Conservation (phyloP, 2,113 vertebrate genomes). For the Pseudorhombus dupliciocellatus region DNA sequence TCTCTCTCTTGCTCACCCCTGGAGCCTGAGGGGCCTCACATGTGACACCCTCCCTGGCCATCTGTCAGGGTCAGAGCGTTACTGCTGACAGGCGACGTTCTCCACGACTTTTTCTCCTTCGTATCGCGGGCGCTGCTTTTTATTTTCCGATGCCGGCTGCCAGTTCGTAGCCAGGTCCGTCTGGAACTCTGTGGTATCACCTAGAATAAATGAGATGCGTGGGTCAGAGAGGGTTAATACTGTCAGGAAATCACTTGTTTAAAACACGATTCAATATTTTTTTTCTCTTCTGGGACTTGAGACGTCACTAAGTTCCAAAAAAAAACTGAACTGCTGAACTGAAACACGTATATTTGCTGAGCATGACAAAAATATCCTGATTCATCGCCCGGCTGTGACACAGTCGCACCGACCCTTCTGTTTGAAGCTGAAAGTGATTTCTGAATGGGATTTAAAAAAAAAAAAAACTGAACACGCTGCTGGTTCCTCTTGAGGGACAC, state of each 20-base stretch:
- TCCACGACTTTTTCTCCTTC: slow-evolving; percentile 5
- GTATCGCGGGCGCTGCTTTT: slow-evolving; percentile 4
- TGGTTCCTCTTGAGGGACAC: slow-evolving; percentile 37
- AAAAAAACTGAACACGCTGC: slow-evolving; percentile 22
- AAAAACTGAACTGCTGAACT: not conserved
- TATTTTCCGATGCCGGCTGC: not conserved
- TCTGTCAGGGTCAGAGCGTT: slow-evolving; percentile 46
- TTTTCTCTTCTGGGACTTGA: not conserved
- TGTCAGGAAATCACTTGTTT: not conserved
- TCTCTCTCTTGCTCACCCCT: slow-evolving; percentile 2
- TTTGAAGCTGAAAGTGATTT: slow-evolving; percentile 1
- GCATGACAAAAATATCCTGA: not conserved
- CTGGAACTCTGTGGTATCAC: not conserved
- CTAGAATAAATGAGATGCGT: not conserved
- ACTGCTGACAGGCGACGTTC: slow-evolving; percentile 50
- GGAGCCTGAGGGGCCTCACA: slow-evolving; percentile 31
- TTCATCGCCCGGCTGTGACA: not conserved
- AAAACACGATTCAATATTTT: not conserved
- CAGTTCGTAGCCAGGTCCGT: not conserved
- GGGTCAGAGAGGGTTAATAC: too few relatives aligned
- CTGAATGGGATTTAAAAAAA: slow-evolving; percentile 33
- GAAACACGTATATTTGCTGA: too few relatives aligned
- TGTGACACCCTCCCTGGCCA: slow-evolving; percentile 60
- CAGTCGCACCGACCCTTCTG: not conserved
- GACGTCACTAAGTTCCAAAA: not conserved